Conservation (phyloP, 2,888 invertebrate genomes). For the Agriotes lineatus region DNA sequence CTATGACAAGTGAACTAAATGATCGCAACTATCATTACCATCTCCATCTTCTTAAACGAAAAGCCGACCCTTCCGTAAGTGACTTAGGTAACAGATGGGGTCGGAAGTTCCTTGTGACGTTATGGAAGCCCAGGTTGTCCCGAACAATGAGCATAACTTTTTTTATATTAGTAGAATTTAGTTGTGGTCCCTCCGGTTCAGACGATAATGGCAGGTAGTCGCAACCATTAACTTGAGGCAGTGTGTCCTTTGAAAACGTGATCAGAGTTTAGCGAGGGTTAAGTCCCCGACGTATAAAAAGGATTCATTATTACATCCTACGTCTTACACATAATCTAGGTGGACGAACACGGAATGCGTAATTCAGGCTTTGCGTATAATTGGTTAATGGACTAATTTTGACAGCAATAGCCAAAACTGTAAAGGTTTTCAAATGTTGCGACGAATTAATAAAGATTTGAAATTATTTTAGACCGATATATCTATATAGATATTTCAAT, state of each 20-base stretch:
- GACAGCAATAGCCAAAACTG: too few species aligned
- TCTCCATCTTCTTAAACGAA: too few species aligned
- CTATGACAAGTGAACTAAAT: too few species aligned
- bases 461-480: too few species aligned
- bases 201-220: constrained; percentile 12
- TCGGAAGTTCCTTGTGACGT: background rate
- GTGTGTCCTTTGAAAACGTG: constrained; percentile 7
- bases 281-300: background rate
- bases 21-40: too few species aligned
- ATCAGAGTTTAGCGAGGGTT: constrained; percentile 7
- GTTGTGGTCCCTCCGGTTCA: background rate
- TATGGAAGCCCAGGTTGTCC: background rate
- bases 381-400: too few species aligned
- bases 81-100: too few species aligned
- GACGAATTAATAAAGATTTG: too few species aligned
- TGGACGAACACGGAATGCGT: background rate
- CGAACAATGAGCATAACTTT: constrained; percentile 9
- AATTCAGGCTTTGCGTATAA: too few species aligned
- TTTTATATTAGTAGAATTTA: constrained; percentile 2
- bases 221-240: background rate
- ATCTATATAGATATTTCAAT: too few species aligned
- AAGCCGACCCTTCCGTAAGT: too few species aligned
- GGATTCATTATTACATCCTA: background rate
- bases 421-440: too few species aligned
- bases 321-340: constrained; percentile 5